Evolutionary conservation across 1,140 invertebrate species (phyloP).

Genomic region (Chymomyza costata): DNA sequence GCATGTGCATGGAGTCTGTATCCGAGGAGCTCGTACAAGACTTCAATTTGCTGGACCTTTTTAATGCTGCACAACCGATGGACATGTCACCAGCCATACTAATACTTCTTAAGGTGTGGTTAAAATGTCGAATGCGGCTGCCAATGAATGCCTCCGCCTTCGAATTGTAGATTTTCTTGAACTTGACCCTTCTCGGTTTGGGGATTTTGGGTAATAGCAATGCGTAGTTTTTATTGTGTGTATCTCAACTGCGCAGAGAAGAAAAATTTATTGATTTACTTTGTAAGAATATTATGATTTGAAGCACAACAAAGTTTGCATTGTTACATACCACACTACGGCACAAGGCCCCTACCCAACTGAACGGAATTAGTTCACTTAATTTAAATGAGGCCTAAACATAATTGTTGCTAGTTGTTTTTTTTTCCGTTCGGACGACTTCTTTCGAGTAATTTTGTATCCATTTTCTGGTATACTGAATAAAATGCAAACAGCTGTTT

Average conservation of each 20-base stretch:
- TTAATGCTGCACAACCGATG: conserved; percentile 63
- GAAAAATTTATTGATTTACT: too few species aligned
- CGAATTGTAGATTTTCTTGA: conserved; percentile 5
- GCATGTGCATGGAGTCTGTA: conserved; percentile 50
- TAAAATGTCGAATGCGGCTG: conserved; percentile 15
- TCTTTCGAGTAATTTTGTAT: conserved; percentile 19
- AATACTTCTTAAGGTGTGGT: conserved; percentile 28
- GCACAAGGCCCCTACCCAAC: conserved; percentile 26
- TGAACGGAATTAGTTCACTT: conserved; percentile 30
- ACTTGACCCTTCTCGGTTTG: conserved; percentile 10
- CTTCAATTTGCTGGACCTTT: conserved; percentile 61
- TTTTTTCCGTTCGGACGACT: conserved; percentile 32
- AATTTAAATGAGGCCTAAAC: conserved; percentile 32
- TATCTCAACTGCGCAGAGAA: background rate
- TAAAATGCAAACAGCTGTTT: too few species aligned
- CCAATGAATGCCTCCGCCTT: conserved; percentile 1
- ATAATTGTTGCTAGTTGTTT: conserved; percentile 31
- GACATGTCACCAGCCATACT: conserved; percentile 69
- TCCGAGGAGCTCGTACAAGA: conserved; percentile 46
- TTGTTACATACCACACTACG: conserved; percentile 26
- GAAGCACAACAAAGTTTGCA: too few species aligned
- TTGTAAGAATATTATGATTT: too few species aligned
- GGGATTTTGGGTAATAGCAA: conserved; percentile 11
- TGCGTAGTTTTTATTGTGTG: conserved; percentile 16
- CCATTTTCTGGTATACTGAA: conserved; percentile 5